A percentile compares a stretch with the other conserved stretches of the same genome.
phyloP scores from a whole-genome alignment of 2,797 vertebrate species.

The Parambassis ranga region DNA sequence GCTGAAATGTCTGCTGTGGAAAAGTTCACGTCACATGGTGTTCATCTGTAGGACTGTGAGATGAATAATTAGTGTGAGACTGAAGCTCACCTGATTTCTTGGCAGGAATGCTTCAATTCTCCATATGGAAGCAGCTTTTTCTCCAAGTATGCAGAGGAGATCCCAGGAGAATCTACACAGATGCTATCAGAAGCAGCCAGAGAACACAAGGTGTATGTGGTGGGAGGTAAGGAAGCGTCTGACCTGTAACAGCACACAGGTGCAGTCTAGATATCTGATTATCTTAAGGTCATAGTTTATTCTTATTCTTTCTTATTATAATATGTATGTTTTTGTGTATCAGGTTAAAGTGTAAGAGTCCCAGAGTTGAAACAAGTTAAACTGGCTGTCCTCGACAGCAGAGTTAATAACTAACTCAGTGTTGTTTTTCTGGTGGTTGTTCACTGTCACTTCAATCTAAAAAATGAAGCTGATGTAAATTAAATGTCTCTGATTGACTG shows the following conservation, averaged over 20 bases:
- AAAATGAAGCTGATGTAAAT: no score
- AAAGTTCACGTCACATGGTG: no score
- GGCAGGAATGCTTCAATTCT: slow-evolving; percentile 96
- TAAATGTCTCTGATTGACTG: no score
- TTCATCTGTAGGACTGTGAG: no score
- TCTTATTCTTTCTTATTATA: no score
- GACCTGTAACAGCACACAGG: no score
- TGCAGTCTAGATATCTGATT: no score
- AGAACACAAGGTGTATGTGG: slow-evolving; percentile 87
- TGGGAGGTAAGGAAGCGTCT: slow-evolving; percentile 86
- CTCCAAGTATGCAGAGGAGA: slow-evolving; percentile 89
- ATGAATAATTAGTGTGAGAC: no score
- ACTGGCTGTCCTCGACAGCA: background rate
- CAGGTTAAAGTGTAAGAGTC: background rate
- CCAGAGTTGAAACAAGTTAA: background rate
- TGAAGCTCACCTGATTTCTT: background rate
- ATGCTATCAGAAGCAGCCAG: slow-evolving; percentile 89
- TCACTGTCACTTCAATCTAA: no score
- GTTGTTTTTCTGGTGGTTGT: no score
- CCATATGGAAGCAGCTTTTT: slow-evolving; percentile 93
- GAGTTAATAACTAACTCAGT: background rate
- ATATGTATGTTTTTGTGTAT: background rate
- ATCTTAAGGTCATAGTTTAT: no score
- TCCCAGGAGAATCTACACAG: slow-evolving; percentile 90
- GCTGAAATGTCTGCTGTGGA: no score